A percentile compares a stretch with the other conserved stretches of the same genome.
Evolutionary conservation across 2,888 invertebrate genomes (phyloP).

Genomic region (Aphodius sticticus): DNA sequence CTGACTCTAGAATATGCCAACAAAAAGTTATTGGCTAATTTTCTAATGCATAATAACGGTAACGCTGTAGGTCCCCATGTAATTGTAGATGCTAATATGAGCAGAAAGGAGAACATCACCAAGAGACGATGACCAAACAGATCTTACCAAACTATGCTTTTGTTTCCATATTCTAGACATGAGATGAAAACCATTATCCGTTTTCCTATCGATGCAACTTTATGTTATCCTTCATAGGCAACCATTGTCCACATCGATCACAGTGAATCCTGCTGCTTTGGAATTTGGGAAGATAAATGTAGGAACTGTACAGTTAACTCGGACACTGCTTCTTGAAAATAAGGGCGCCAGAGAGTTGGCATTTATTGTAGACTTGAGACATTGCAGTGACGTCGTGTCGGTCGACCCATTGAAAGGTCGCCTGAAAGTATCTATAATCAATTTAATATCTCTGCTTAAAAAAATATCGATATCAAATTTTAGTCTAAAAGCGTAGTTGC

Average conservation of each 20-base stretch:
- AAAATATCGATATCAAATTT: neutral
- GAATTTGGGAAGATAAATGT: slow-evolving; percentile 18
- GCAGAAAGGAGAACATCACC: too few relatives aligned
- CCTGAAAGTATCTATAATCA: neutral
- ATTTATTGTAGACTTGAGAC: neutral
- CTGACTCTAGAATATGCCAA: too few relatives aligned
- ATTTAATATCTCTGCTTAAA: too few relatives aligned
- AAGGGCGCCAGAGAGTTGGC: neutral
- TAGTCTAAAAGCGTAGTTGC: neutral
- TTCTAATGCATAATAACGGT: too few relatives aligned
- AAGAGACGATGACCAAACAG: too few relatives aligned
- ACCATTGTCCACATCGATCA: neutral
- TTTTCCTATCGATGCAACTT: too few relatives aligned
- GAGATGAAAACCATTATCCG: too few relatives aligned
- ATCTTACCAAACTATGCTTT: too few relatives aligned
- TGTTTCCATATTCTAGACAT: too few relatives aligned
- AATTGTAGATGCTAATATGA: too few relatives aligned
- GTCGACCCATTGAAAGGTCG: slow-evolving; percentile 7
- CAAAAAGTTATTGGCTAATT: too few relatives aligned
- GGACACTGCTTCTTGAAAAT: slow-evolving; percentile 5
- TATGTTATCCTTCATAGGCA: neutral
- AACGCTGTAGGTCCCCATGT: too few relatives aligned
- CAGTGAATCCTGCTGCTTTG: neutral
- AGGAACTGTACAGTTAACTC: neutral
- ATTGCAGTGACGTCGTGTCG: slow-evolving; percentile 8